Evolutionary conservation across 1,140 invertebrate species (phyloP), one percentile per base, ranked within the genome.

Genomic region (Tetramorium simillimum): DNA sequence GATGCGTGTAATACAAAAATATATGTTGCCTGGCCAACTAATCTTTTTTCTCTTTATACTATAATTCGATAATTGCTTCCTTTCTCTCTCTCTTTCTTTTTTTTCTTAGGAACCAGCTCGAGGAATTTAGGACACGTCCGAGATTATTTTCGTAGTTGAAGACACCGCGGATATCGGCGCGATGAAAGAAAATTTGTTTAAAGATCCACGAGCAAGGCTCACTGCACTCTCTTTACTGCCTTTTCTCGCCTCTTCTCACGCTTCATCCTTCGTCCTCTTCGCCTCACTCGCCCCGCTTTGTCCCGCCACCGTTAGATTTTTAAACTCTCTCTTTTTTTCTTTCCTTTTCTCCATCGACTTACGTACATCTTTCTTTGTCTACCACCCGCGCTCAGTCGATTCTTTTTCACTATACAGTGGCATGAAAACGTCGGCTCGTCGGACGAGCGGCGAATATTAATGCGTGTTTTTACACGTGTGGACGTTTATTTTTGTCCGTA

Each of bases 401-500:
- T 12, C 63, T 84, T 28, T 73, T 46, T 75, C 80, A 53, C 56
- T 73, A 21, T 49, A 84, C 51, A 0, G 33, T 51, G 33, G 37
- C 72, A 76, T 73, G 75, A 77, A 86, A 88, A 88, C 63, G 80
- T 67, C 58, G 76, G 62, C 81, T 28, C 69, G 51, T 82, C 51
- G 76, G 86, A 87, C 63, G 53, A 37, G 62, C 80, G 21, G 72
- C 75, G 88, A 92, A 92, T 92, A 92, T 93, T 92, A 90, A 92
- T 86, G 89, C 88, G 49, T 92, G 91, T 90, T 92, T 92, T 92
- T 87, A 91, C 91, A 92, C 91, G 91, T 91, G 91, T 88, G 77
- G 87, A 84, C 89, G 91, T 92, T 92, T 92, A 92, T 92, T 92
- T 92, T 92, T 88, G 78, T 81, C 87, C 86, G 88, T 93, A 93